Evolutionary conservation across 1,140 invertebrate species (phyloP).

Genomic region (Kradibia gibbosae): DNA sequence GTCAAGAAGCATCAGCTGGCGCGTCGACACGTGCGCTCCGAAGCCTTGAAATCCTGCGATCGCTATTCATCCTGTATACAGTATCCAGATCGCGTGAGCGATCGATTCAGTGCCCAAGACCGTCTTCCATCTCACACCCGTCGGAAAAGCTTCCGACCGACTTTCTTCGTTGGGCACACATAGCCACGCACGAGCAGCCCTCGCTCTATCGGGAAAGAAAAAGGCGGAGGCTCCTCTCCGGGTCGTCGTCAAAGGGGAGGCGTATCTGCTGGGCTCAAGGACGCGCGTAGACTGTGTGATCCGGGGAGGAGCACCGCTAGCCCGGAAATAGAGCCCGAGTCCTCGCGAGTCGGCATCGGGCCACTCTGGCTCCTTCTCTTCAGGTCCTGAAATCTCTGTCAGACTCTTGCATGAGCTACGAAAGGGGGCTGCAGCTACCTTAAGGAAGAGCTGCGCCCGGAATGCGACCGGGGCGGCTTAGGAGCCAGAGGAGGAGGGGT

Average conservation of each 20-base stretch:
- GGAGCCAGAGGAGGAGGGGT: neutral
- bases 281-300: no score
- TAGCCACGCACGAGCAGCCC: no score
- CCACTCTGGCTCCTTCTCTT: neutral
- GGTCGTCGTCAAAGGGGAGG: neutral
- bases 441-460: neutral
- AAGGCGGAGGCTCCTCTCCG: no score
- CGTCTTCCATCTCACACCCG: no score
- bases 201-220: neutral
- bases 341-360: no score
- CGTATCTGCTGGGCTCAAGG: neutral
- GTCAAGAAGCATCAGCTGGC: neutral
- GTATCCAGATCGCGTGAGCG: neutral
- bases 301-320: no score
- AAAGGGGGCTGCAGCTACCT: neutral
- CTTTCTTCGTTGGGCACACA: neutral
- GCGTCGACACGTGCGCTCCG: neutral
- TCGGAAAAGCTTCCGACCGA: neutral
- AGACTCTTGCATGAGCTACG: neutral
- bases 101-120: neutral
- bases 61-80: constrained; percentile 6
- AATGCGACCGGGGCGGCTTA: no score
- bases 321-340: no score
- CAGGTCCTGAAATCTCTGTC: constrained; percentile 11
- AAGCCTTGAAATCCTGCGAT: constrained; percentile 2